Evolutionary conservation across 1,140 invertebrate species (phyloP).

Genomic region (Procambarus virginalis): DNA sequence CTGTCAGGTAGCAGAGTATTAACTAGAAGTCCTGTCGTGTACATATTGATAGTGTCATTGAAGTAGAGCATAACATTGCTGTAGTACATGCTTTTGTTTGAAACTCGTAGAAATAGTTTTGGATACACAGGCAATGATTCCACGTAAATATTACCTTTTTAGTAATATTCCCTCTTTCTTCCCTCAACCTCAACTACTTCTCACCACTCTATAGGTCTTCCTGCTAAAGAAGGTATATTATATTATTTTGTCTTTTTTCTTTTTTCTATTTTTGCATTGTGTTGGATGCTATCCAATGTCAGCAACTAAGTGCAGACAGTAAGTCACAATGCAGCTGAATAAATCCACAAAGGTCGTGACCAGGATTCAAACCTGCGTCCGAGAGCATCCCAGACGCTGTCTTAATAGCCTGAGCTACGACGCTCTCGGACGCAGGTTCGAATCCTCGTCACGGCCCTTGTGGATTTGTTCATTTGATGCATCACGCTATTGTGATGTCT

Average conservation of each 20-base stretch:
- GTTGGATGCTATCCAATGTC: too few species aligned
- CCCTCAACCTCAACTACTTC: not conserved
- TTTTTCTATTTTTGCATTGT: not conserved
- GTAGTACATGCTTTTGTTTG: not conserved
- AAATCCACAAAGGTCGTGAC: too few species aligned
- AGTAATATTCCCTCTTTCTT: not conserved
- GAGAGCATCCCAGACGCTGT: too few species aligned
- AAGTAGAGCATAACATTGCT: not conserved
- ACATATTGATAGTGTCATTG: not conserved
- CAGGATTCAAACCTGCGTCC: too few species aligned
- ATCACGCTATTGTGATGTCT: too few species aligned
- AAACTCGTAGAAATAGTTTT: not conserved
- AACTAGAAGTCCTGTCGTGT: not conserved
- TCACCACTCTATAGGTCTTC: constrained; percentile 6
- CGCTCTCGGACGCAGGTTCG: too few species aligned
- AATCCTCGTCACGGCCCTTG: too few species aligned
- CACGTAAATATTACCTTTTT: not conserved
- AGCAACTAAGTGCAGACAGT: too few species aligned
- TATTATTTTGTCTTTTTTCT: not conserved
- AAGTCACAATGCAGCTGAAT: too few species aligned
- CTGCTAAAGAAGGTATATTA: constrained; percentile 16
- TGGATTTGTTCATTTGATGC: too few species aligned
- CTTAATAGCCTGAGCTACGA: too few species aligned
- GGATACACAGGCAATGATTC: not conserved
- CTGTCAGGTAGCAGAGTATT: not conserved